Base-by-base conservation (phyloP, 2,113 vertebrate species). In the Neotragus pygmaeus region DNA sequence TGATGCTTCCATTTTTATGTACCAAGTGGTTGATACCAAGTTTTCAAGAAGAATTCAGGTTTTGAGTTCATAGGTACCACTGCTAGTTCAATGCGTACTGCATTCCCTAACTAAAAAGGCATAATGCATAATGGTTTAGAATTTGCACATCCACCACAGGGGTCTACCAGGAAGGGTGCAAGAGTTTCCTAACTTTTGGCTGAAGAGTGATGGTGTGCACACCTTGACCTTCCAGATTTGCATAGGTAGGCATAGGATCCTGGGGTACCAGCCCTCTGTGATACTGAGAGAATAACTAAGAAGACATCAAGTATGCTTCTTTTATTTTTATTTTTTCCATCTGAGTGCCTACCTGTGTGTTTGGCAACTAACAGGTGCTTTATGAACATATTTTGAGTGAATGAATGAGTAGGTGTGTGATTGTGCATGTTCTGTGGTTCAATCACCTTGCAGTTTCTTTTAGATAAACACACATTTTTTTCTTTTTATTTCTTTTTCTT, bases 11-110 rank as follows among this genome's bases (percentile, higher is more conserved):
- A 17, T 62, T 47, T 60, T 78, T 39, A 21, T 53, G 16, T 77
- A 45, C 36, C 45, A 91, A 47, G 13, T 3, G 16, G 23, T 27
- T n/a, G 82, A 78, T 13, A 45, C 3, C 30, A 80, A 30, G 60
- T 49, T 53, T 77, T 43, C 39, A 91, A 51, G 43, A 89, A 75
- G 43, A 91, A 96, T 14, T 39, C 66, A 91, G 55, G 17, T 15
- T 93, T 90, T 30, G 14, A 36, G 23, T 81, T 96, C 33, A 15
- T 14, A 10, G n/a, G 15, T 13, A 62, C 19, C 25, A 28, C 16
- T 64, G 62, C 73, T 28, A 49, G 6, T 15, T 81, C 21, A 57
- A 43, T 14, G 21, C 19, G 86, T 88, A 85, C 2, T 47, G 6
- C 3, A 27, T 45, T 43, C 1, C 23, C 15, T 53, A 15, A 5